These are phyloP conservation scores for Dolichoris vasculosae DNA, from an alignment of 1,140 invertebrate species.

Conservation along the genomic window DNA sequence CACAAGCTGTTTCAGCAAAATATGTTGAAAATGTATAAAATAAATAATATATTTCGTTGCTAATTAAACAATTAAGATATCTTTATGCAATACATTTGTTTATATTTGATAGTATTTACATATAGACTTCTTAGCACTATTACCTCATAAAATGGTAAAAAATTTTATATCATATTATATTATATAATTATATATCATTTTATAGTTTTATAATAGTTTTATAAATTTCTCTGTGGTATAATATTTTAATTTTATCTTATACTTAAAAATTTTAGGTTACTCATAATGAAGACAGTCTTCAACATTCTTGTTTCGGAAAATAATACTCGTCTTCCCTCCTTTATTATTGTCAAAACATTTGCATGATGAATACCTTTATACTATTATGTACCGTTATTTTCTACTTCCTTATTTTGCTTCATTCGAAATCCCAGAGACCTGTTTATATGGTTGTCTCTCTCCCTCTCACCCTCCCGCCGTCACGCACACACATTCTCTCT, in stretches of 20 bases:
- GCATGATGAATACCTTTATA: not conserved
- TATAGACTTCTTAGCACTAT: too few relatives aligned
- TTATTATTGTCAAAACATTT: not conserved
- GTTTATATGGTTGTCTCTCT: not conserved
- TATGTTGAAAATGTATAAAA: too few relatives aligned
- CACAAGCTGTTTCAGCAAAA: too few relatives aligned
- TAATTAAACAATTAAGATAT: too few relatives aligned
- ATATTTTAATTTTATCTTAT: not conserved
- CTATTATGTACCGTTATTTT: not conserved
- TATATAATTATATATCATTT: too few relatives aligned
- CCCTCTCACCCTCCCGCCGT: not conserved
- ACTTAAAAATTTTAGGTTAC: not conserved
- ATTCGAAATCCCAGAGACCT: not conserved
- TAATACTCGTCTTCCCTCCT: not conserved
- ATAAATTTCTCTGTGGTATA: not conserved
- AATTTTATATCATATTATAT: too few relatives aligned
- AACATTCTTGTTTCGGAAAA: not conserved
- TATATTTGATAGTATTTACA: too few relatives aligned
- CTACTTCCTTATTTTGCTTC: not conserved
- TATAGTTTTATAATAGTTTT: too few relatives aligned
- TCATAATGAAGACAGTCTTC: too few relatives aligned
- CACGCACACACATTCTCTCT: not conserved
- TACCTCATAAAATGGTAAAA: too few relatives aligned
- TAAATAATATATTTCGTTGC: too few relatives aligned
- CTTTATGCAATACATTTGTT: too few relatives aligned